Evolutionary conservation across 2,113 vertebrate genomes (phyloP), one percentile per base, ranked within the genome.

Genomic region (Phalacrocorax brasilianus): DNA sequence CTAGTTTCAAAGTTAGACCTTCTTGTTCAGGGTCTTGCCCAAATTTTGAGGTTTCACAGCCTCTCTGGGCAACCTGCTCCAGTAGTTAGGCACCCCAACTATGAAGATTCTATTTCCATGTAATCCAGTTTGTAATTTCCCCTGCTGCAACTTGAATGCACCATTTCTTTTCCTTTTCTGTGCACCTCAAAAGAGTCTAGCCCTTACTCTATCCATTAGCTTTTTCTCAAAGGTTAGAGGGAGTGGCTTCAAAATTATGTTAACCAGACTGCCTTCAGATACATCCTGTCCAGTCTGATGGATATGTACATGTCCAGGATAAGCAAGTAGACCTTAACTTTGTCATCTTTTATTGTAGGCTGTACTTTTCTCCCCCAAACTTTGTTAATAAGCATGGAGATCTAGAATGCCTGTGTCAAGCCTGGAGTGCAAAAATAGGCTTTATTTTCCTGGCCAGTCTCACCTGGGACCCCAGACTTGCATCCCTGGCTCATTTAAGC

Each of bases 261-360:
- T 24, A 38, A 53, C 14, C 4, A 12, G 33, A 3, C 22, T 42
- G 23, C 32, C 4, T 59, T 59, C 8, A 8, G 9, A 35, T 52
- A 26, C 12, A 32, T 17, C 16, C 61, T 3, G 2, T 38, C n/a
- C 53, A 23, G 32, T 4, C 20, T 16, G 12, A 45, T n/a, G 50
- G 8, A 17, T 13, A 1, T 53, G 17, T 24, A 33, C 1, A 0
- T 17, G 19, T 58, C 47, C 42, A 28, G 8, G 16, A 12, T 6
- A 14, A 40, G 14, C 11, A 58, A n/a, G 7, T 2, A 73, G 13
- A 35, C 35, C 13, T 63, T 59, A 32, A 28, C 32, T 33, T 26
- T 18, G 12, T 70, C 6, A 0, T 67, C 21, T 23, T 85, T 66
- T 38, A 18, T 5, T 77, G n/a, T 20, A 15, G 12, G 7, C 38